Evolutionary conservation across 2,888 invertebrate genomes (phyloP).

Genomic region (Empis livida): DNA sequence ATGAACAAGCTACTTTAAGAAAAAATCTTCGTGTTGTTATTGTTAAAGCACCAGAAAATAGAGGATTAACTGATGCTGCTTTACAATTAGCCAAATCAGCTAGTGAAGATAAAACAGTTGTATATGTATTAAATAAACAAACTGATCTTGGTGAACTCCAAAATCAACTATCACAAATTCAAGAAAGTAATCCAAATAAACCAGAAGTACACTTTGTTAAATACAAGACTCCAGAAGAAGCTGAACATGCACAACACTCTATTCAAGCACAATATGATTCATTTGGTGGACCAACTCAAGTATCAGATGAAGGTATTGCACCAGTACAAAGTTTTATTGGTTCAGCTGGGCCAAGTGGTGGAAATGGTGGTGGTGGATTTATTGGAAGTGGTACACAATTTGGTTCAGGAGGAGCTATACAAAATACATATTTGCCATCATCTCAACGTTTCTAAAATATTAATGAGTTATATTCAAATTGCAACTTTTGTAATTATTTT

Average conservation of each 20-base stretch:
- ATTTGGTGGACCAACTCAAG: constrained; percentile 18
- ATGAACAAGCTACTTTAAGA: neutral
- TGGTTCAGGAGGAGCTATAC: neutral
- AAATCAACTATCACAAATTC: constrained; percentile 22
- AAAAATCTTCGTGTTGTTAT: constrained; percentile 22
- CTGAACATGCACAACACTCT: constrained; percentile 26
- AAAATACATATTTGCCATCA: neutral
- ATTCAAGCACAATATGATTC: constrained; percentile 27
- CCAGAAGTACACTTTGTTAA: constrained; percentile 32
- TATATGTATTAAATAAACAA: constrained; percentile 23
- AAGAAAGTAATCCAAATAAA: constrained; percentile 21
- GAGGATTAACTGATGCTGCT: constrained; percentile 24
- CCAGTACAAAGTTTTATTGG: constrained; percentile 10
- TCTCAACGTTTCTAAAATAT: neutral
- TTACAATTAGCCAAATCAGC: constrained; percentile 23
- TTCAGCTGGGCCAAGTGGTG: neutral
- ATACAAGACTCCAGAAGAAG: constrained; percentile 30
- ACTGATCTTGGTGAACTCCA: constrained; percentile 24
- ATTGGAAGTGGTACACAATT: neutral
- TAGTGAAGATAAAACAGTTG: constrained; percentile 25
- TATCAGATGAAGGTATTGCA: constrained; percentile 23
- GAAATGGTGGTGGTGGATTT: neutral
- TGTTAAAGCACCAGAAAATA: constrained; percentile 31
- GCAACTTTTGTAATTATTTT: too few species aligned
- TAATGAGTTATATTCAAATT: too few species aligned